These are phyloP conservation scores for Epinephelus cyanopodus DNA, from an alignment of 2,113 vertebrate genomes.

Conservation along the genomic window DNA sequence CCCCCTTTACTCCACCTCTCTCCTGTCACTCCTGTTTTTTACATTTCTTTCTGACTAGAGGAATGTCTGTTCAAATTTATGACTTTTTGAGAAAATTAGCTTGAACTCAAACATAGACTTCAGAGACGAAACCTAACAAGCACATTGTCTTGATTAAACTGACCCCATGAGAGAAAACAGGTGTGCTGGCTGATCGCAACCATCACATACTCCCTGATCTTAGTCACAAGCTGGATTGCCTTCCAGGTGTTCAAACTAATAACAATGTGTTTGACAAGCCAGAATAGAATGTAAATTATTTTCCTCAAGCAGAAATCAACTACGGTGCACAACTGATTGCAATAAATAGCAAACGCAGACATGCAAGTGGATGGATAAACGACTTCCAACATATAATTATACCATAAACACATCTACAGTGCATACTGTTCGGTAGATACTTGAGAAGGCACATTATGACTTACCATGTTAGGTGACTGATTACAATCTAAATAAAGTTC, in stretches of 20 bases:
- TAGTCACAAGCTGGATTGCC: slow-evolving; percentile 5
- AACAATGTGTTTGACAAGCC: background rate
- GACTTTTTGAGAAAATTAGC: background rate
- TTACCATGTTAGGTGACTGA: background rate
- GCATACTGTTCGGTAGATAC: slow-evolving; percentile 16
- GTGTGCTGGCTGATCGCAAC: slow-evolving; percentile 14
- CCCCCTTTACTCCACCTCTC: background rate
- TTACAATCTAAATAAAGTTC: slow-evolving; percentile 23
- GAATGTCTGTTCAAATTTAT: background rate
- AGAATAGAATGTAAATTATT: background rate
- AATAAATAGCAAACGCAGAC: slow-evolving; percentile 16
- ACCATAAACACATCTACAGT: slow-evolving; percentile 18
- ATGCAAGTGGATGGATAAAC: background rate
- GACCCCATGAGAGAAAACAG: slow-evolving; percentile 21
- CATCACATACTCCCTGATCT: slow-evolving; percentile 13
- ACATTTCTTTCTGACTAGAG: background rate
- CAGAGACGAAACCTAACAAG: background rate
- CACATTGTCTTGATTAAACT: slow-evolving; percentile 19
- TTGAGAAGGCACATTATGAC: background rate
- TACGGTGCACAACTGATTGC: background rate
- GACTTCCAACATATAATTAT: slow-evolving; percentile 13
- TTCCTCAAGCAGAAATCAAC: background rate
- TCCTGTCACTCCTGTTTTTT: slow-evolving; percentile 14
- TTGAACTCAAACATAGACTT: background rate
- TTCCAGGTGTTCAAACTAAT: slow-evolving; percentile 21